Evolutionary conservation across 2,797 vertebrate species (phyloP), one percentile per base, ranked within the genome.

Genomic region (Amazonetta brasiliensis): DNA sequence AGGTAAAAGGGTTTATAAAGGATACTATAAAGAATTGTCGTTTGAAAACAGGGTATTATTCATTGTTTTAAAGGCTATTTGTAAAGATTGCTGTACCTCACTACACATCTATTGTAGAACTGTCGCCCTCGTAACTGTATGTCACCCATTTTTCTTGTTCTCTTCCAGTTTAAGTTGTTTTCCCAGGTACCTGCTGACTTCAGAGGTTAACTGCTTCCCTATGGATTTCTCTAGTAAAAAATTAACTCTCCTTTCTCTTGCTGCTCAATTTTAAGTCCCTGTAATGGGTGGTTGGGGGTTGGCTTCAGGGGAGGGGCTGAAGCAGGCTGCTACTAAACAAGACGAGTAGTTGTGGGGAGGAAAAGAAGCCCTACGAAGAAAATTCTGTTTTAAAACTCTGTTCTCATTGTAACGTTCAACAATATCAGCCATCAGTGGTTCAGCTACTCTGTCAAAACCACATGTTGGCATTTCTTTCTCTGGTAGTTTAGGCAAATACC

Each of bases 141-240:
- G 25, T 92, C 20, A 78, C 75, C 50, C 0, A 0, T 74, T 87
- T 91, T 71, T 84, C 41, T 85, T 84, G 15, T 69, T 93, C 48
- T 94, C 26, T 91, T 94, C 21, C 48, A 89, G 23, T 91, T 77
- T 46, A 85, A 88, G 60, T 90, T 67, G 6, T 82, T 92, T 94
- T 89, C 58, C 62, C 66, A 95, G 92, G 78, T 91, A 44, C 12
- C 9, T 0, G 11, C 33, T 85, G 86, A 78, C 64, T 83, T 91
- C 87, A 55, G 84, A 92, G 60, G 48, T 79, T 90, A 77, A 73
- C 66, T 0, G 2, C 8, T 17, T 85, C 30, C 25, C 6, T 17
- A 2, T 15, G 0, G 58, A 33, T 71, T 88, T 86, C 25, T 73
- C 9, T 91, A 13, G 48, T 82, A 62, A 73, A 72, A 62, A 12